Conservation (phyloP, 2,797 vertebrate genomes). For the Diplodus puntazzo region DNA sequence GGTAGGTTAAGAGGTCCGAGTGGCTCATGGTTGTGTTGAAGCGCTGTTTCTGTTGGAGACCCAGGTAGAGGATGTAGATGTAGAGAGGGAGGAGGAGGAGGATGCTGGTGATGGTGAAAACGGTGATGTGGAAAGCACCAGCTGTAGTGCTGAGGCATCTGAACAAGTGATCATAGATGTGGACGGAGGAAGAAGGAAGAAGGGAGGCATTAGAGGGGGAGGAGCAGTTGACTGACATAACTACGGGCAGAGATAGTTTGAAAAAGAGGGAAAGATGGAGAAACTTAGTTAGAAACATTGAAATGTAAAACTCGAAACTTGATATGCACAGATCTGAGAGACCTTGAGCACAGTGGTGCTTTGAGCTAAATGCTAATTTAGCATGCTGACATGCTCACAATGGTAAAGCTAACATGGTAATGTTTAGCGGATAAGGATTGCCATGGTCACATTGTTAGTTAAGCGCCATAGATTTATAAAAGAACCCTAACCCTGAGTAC, state of each 20-base stretch:
- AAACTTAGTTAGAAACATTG: not conserved
- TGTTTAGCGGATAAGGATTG: no score
- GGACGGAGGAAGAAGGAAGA: not conserved
- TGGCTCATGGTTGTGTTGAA: rapidly evolving
- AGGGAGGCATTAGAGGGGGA: not conserved
- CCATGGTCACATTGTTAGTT: no score
- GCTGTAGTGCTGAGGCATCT: rapidly evolving
- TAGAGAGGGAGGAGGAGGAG: conserved; percentile 24
- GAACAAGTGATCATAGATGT: rapidly evolving
- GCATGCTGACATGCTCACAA: no score
- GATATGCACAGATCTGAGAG: not conserved
- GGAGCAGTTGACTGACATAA: conserved; percentile 18
- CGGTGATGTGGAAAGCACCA: rapidly evolving
- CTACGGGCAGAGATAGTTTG: not conserved
- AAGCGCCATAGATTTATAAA: no score
- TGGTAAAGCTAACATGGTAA: no score
- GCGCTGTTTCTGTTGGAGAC: not conserved
- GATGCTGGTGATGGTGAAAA: not conserved
- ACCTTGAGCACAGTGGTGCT: no score
- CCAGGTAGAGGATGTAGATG: conserved; percentile 5
- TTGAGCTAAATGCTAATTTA: no score
- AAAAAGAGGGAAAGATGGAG: not conserved
- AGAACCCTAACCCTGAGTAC: no score
- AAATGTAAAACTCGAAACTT: not conserved
- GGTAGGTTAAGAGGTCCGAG: not conserved